Evolutionary conservation across 2,888 invertebrate genomes (phyloP).

Genomic region (Folsomia manolachei): DNA sequence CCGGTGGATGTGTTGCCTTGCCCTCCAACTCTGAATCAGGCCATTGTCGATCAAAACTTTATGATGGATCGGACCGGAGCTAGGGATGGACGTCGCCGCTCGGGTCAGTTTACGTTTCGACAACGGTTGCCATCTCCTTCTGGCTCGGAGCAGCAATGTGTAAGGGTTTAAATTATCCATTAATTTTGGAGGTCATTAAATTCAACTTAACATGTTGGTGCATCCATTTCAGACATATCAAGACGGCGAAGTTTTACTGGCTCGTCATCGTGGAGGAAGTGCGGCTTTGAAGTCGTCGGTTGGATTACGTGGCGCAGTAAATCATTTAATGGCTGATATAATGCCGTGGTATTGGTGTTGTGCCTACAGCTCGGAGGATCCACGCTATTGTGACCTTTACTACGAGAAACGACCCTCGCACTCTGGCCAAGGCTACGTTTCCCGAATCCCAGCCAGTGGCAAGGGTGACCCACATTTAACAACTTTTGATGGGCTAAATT

Average conservation of each 20-base stretch:
- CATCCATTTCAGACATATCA: too few species aligned
- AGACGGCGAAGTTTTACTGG: not conserved
- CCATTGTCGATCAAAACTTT: too few species aligned
- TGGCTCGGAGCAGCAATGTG: too few species aligned
- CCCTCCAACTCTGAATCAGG: too few species aligned
- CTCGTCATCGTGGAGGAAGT: not conserved
- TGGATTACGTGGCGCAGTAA: not conserved
- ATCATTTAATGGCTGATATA: not conserved
- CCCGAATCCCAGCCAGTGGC: not conserved
- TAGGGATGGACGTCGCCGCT: too few species aligned
- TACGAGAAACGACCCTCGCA: constrained; percentile 15
- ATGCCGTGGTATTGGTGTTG: constrained; percentile 1
- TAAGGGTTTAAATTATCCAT: too few species aligned
- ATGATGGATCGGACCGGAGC: too few species aligned
- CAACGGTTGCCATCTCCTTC: too few species aligned
- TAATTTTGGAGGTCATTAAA: too few species aligned
- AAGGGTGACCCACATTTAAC: not conserved
- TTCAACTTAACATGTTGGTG: too few species aligned
- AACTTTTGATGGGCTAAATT: not conserved
- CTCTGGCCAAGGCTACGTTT: not conserved
- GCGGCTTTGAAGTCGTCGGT: not conserved
- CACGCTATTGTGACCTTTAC: not conserved
- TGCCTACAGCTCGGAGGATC: not conserved
- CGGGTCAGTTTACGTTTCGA: too few species aligned
- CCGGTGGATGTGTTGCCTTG: too few species aligned